Evolutionary conservation across 2,888 invertebrate genomes (phyloP), one percentile per base, ranked within the genome.

Genomic region (Nomada fabriciana): DNA sequence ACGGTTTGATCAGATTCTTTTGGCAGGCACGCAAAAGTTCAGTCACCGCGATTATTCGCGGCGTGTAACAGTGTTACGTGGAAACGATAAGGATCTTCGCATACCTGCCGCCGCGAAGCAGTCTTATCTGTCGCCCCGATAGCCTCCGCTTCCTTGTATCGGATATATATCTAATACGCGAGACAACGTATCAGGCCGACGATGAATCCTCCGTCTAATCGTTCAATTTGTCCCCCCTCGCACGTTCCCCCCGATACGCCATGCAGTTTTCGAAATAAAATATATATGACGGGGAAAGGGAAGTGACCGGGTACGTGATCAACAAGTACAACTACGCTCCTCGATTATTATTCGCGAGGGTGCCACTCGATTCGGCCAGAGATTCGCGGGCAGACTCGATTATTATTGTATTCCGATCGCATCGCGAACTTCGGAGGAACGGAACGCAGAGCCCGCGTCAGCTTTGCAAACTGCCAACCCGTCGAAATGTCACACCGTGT

Each of bases 321-420:
- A 86, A 81, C 79, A 83, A 82, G 85, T 86, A 83, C n/a, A 23
- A 9, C n/a, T 57, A 18, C 23, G 68, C 68, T 25, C 42, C 67
- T 7, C 47, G 60, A 60, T 60, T 60, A 60, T 72, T 83, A 83
- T 69, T 60, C 67, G 76, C 71, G 63, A 53, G 71, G 36, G 64
- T 65, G 67, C 47, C 63, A 67, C 67, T 10, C 70, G 67, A 70
- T 70, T 55, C 71, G 77, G 72, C 36, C 36, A 7, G 36, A 36
- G 9, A 36, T 7, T 36, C 36, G 36, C 36, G 7, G 36, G 36
- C 1, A 36, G 36, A 76, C 65, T 64, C 74, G 59, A 11, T 57
- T 72, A 11, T 47, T 57, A 87, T 87, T 85, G 84, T 87, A 87
- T 87, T 87, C 87, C 82, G 86, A 87, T 87, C 87, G 86, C 87